Percentiles rank a stretch among this genome's conserved stretches.
Conservation (phyloP, 2,797 vertebrate species). For the Phoxinus dragarum region DNA sequence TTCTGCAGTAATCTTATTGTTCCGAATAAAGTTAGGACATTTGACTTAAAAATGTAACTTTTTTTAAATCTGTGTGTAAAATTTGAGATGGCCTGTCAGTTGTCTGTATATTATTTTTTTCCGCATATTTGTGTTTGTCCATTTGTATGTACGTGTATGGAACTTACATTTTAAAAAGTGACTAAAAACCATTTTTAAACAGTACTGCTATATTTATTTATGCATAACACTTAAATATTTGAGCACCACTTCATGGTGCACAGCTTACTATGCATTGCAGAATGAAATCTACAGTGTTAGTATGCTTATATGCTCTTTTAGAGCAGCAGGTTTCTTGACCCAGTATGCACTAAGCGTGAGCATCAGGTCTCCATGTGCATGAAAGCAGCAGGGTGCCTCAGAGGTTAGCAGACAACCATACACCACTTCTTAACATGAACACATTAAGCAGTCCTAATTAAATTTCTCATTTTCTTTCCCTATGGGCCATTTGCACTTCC, state of each 20-base stretch:
- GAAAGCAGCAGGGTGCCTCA: conserved; percentile 56
- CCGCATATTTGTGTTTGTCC: background rate
- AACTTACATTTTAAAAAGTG: background rate
- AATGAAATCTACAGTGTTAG: background rate
- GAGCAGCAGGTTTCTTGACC: conserved; percentile 44
- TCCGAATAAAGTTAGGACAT: no score
- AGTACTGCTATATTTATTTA: background rate
- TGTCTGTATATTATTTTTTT: background rate
- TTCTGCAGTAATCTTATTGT: background rate
- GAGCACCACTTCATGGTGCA: background rate
- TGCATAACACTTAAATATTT: background rate
- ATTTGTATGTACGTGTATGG: background rate
- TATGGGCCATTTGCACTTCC: conserved; percentile 62
- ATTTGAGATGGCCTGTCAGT: background rate
- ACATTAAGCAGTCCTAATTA: conserved; percentile 47
- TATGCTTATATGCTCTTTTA: background rate
- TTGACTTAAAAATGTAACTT: background rate
- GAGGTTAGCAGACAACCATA: conserved; percentile 50
- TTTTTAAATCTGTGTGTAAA: background rate
- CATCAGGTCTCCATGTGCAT: conserved; percentile 68
- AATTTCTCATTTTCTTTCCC: conserved; percentile 53
- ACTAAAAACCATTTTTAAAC: background rate
- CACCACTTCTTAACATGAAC: conserved; percentile 11
- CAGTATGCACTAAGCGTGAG: conserved; percentile 48
- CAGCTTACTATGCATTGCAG: background rate